phyloP scores from a whole-genome alignment of 92 coral and sea anemone species.

The Galaxea fascicularis region DNA sequence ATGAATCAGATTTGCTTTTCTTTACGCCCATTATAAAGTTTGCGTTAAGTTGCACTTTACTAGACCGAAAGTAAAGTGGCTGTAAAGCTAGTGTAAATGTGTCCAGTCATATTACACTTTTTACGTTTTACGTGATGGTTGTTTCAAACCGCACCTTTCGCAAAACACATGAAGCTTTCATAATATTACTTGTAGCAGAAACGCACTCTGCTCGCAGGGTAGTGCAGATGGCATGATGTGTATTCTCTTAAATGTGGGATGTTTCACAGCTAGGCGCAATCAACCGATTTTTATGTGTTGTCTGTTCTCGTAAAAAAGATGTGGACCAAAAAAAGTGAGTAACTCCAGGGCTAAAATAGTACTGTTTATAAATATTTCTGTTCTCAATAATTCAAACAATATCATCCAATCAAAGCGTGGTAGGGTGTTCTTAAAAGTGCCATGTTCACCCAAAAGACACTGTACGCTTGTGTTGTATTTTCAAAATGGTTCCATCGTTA shows the following conservation, averaged over 20 bases:
- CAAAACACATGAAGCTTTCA: neutral
- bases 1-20: neutral
- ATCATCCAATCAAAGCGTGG: neutral
- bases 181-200: neutral
- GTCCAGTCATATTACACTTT: neutral
- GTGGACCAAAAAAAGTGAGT: too few relatives aligned
- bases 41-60: neutral
- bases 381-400: slow-evolving; percentile 1
- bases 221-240: neutral
- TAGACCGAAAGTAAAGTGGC: neutral
- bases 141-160: neutral
- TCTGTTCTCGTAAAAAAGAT: neutral
- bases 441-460: neutral
- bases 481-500: neutral
- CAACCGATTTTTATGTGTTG: neutral
- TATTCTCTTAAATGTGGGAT: slow-evolving; percentile 1
- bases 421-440: neutral
- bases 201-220: neutral
- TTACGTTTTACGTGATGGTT: neutral
- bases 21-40: neutral
- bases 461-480: neutral
- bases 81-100: neutral
- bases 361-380: too few relatives aligned
- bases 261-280: neutral
- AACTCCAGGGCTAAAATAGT: neutral